Percentiles rank a stretch among this genome's conserved stretches.
phyloP scores from a whole-genome alignment of 35 echinoderm and acorn worm genomes.

The Heliocidaris erythrogramma region DNA sequence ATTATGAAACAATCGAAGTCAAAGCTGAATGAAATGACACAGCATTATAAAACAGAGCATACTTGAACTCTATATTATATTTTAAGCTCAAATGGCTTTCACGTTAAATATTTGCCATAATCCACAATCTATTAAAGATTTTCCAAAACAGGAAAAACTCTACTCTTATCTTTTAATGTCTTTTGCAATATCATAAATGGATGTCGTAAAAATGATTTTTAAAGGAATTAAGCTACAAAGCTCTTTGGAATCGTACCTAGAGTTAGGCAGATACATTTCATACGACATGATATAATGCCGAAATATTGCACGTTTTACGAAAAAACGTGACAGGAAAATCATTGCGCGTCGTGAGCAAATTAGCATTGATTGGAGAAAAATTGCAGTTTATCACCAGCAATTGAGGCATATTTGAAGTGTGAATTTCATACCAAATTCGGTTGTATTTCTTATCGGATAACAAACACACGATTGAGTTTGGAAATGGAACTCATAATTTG shows the following conservation, averaged over 20 bases:
- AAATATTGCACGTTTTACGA: neutral
- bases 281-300: neutral
- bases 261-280: too few species aligned
- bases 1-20: too few species aligned
- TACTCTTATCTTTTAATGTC: neutral
- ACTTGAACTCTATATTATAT: too few species aligned
- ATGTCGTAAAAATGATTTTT: neutral
- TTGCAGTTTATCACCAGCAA: neutral
- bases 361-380: neutral
- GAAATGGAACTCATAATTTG: slow-evolving; percentile 11
- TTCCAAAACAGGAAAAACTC: neutral
- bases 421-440: slow-evolving; percentile 1
- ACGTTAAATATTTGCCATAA: too few species aligned
- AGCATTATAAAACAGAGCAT: too few species aligned
- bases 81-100: too few species aligned
- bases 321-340: neutral
- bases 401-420: slow-evolving; percentile 11
- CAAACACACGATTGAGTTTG: slow-evolving; percentile 4
- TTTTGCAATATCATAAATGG: neutral
- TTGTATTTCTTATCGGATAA: neutral
- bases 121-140: neutral
- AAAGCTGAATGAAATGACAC: too few species aligned
- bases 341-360: neutral
- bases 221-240: too few species aligned
- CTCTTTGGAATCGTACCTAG: too few species aligned